A percentile compares a stretch with the other conserved stretches of the same genome.
Conservation (phyloP, 2,797 vertebrate species). For the Myripristis jacobus region DNA sequence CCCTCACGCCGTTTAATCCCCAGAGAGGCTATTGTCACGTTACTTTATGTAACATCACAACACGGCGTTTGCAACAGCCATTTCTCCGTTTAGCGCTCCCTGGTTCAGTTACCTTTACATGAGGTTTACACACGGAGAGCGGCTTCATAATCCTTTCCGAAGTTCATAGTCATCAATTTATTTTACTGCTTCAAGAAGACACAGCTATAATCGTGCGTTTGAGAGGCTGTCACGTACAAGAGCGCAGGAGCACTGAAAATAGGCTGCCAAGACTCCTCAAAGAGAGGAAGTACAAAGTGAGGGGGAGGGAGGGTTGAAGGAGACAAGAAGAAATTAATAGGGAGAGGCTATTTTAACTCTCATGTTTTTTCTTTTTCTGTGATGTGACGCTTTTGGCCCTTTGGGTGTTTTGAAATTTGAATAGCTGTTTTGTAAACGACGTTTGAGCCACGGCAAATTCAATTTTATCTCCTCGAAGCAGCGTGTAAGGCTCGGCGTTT, state of each 20-base stretch:
- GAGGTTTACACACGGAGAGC: constrained; percentile 18
- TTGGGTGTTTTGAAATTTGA: constrained; percentile 32
- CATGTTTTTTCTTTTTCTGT: constrained; percentile 41
- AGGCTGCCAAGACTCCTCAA: constrained; percentile 43
- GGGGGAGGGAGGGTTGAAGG: constrained; percentile 34
- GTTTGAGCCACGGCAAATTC: constrained; percentile 26
- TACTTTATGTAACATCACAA: constrained; percentile 9
- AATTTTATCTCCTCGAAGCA: constrained; percentile 21
- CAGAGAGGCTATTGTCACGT: constrained; percentile 24
- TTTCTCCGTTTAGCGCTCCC: constrained; percentile 9
- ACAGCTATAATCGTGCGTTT: constrained; percentile 49
- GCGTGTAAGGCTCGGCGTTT: constrained; percentile 35
- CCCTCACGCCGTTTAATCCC: constrained; percentile 38
- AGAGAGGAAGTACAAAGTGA: constrained; percentile 38
- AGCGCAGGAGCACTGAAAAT: constrained; percentile 37
- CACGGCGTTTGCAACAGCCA: constrained; percentile 3
- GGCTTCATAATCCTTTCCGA: constrained; percentile 9
- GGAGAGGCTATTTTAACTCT: constrained; percentile 51
- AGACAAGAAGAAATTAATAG: constrained; percentile 41
- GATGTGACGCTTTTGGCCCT: constrained; percentile 28
- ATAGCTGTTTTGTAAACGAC: constrained; percentile 46
- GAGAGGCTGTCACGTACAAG: constrained; percentile 59
- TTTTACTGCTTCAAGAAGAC: constrained; percentile 42
- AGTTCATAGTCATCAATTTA: constrained; percentile 47
- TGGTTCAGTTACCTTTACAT: constrained; percentile 42